A percentile compares a stretch with the other conserved stretches of the same genome.
Conservation (phyloP, 2,797 vertebrate species). For the Syngnathus rostellatus region DNA sequence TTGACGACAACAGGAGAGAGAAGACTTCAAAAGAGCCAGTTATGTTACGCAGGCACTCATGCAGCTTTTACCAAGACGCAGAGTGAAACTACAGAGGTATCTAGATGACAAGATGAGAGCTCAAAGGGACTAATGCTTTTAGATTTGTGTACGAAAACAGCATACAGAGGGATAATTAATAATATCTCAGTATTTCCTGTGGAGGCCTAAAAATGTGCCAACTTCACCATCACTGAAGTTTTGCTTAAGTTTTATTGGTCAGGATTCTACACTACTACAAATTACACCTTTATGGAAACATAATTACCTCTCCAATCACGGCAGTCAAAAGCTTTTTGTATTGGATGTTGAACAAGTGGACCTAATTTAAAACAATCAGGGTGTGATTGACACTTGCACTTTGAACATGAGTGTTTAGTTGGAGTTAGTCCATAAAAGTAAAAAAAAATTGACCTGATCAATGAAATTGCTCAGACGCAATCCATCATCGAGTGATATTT, state of each 20-base stretch:
- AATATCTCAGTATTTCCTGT: not conserved
- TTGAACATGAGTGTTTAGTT: not conserved
- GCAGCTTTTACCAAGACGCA: conserved; percentile 26
- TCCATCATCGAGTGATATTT: not conserved
- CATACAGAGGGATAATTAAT: conserved; percentile 6
- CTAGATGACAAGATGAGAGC: conserved; percentile 42
- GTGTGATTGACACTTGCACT: not conserved
- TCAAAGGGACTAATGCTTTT: conserved; percentile 28
- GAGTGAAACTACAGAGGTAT: conserved; percentile 53
- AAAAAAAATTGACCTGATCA: not conserved
- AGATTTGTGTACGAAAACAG: conserved; percentile 11
- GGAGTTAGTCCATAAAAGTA: not conserved
- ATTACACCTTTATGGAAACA: no score
- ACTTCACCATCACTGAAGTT: no score
- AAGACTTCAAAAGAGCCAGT: conserved; percentile 58
- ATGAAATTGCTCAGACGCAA: not conserved
- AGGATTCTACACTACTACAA: no score
- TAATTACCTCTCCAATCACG: no score
- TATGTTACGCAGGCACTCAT: not conserved
- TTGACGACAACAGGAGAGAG: conserved; percentile 46
- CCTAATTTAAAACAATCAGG: not conserved
- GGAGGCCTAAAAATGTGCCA: not conserved
- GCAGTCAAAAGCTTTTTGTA: no score
- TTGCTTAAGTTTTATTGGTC: no score
- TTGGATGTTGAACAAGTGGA: no score